Evolutionary conservation across 2,113 vertebrate species (phyloP), one percentile per base, ranked within the genome.

Genomic region (Machaerirhynchus nigripectus): DNA sequence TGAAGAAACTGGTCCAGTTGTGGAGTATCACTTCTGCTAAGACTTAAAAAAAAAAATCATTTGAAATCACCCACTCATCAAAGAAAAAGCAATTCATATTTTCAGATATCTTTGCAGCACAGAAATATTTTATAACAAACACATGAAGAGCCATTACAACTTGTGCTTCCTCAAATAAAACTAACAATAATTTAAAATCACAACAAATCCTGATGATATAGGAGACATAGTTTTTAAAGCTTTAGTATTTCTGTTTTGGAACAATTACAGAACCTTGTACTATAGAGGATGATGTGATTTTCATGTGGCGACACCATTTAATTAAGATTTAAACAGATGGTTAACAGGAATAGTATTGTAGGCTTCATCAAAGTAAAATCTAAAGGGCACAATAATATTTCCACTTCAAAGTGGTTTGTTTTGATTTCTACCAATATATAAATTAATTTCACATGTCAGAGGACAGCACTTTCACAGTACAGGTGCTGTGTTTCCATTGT

Each of bases 281-380:
- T 92, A 30, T 76, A 73, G 40, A 64, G 33, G 42, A 79, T 16
- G 49, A n/a, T 53, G 57, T 65, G 67, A 44, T 88, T 91, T 95
- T 85, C 37, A 10, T 87, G 90, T 74, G 92, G 89, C 75, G 83
- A 77, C 50, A 59, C 40, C n/a, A 67, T 88, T 93, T 91, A 90
- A 90, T 95, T 91, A 93, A 84, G 87, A 67, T 70, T 68, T 86
- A 88, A 96, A 60, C 84, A 96, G 95, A 95, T 77, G 87, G 87
- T 80, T 87, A 92, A 84, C 63, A 90, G 79, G 52, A 96, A 40
- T 63, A 35, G 27, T 88, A 74, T 31, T 88, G 79, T 78, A 86
- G 55, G 39, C 60, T 94, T 83, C 59, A 88, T 83, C 55, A 67
- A 63, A 93, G 76, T 63, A 84, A 77, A 92, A 84, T 91, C 71